Conservation (phyloP, 2,113 vertebrate genomes). For the Plectropomus leopardus region DNA sequence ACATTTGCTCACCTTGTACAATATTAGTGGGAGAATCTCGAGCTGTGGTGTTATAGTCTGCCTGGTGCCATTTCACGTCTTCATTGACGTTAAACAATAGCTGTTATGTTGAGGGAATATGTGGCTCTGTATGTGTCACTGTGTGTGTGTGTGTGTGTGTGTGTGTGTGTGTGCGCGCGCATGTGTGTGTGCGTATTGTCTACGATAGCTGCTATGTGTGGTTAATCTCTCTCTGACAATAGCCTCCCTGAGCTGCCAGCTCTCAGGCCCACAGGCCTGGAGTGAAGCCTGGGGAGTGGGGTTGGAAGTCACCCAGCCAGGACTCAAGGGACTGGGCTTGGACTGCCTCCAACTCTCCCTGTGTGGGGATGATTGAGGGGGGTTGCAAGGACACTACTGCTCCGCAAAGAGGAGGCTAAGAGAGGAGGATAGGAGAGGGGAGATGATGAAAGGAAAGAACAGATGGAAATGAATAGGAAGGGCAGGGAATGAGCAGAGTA, state of each 20-base stretch:
- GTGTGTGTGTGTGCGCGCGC: conserved; percentile 46
- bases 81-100: conserved; percentile 56
- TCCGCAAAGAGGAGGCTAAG: conserved; percentile 47
- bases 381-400: conserved; percentile 71
- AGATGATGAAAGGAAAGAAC: conserved; percentile 55
- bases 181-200: conserved; percentile 32
- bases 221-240: conserved; percentile 78
- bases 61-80: conserved; percentile 45
- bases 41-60: conserved; percentile 20
- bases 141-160: conserved; percentile 36
- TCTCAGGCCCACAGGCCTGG: conserved; percentile 73
- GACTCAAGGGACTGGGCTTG: conserved; percentile 73
- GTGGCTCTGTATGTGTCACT: conserved; percentile 42
- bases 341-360: conserved; percentile 71
- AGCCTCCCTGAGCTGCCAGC: conserved; percentile 72
- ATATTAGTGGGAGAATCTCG: conserved; percentile 25
- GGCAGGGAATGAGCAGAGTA: conserved; percentile 20
- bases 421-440: conserved; percentile 46
- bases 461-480: conserved; percentile 62
- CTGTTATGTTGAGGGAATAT: conserved; percentile 53
- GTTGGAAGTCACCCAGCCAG: conserved; percentile 78
- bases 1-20: conserved; percentile 44
- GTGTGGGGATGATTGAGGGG: conserved; percentile 77
- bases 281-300: conserved; percentile 75
- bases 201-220: conserved; percentile 75